Base-by-base conservation (phyloP, 2,113 vertebrate species). In the Pseudorasbora parva region DNA sequence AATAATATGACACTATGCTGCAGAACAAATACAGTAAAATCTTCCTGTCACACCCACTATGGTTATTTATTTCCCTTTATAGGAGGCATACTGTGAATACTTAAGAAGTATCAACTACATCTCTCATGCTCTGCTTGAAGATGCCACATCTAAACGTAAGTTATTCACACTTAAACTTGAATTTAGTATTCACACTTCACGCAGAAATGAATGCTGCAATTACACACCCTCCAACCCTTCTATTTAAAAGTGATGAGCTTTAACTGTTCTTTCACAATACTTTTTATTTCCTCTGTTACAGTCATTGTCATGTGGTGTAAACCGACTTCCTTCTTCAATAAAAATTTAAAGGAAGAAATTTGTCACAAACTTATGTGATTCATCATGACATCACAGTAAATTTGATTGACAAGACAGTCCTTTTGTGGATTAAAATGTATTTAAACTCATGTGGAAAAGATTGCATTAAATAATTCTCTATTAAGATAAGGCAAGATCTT, bases 81-180 rank as follows among this genome's bases (percentile, higher is more conserved):
- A 99, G 97, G 97, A 98, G 81, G 97, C 97, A 0, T 98, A 98
- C 37, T 89, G 90, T 59, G 95, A 97, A 86, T 99, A 98, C 84
- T 91, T 99, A 64, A 93, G 91, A 86, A 97, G 96, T 85, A 95
- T 99, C 87, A 92, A 92, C 89, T 96, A 94, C 84, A 97, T 98
- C 47, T 95, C 96, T 68, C 95, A 96, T 82, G 92, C 91, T 78
- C 92, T 99, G 73, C 90, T 97, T 87, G 96, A 98, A 72, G 95
- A 98, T 72, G 92, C 90, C 37, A 90, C 82, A 0, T 86, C 86
- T 0, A 89, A 91, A 90, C 94, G 97, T 98, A 93, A 91, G 88
- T 78, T 51, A 27, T 2, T 57, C 9, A 25, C 19, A 5, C 45
- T 49, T 33, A 4, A 33, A 5, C 45, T 49, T 33, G 33, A 33